These are phyloP conservation scores for Lycaena phlaeas DNA, from an alignment of 2,888 invertebrate genomes.

Conservation along the genomic window DNA sequence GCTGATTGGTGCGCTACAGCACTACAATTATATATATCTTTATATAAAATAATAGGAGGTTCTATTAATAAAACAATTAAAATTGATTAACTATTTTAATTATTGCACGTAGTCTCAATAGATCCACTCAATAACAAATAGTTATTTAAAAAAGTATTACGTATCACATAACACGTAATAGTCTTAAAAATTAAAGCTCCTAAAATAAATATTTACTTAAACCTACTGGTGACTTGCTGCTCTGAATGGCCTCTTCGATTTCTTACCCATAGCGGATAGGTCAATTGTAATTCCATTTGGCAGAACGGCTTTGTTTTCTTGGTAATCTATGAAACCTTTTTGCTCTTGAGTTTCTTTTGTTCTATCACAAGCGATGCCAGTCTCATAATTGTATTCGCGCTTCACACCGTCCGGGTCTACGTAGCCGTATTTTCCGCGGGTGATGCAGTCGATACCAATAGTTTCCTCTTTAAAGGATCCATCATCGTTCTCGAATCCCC, in stretches of 20 bases:
- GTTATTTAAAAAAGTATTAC: constrained; percentile 37
- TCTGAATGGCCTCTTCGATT: constrained; percentile 78
- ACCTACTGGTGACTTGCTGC: constrained; percentile 62
- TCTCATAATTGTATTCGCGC: constrained; percentile 87
- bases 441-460: constrained; percentile 83
- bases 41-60: too few species aligned
- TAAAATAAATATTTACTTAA: constrained; percentile 57
- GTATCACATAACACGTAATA: constrained; percentile 35
- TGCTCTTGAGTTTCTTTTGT: constrained; percentile 67
- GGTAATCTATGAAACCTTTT: constrained; percentile 80
- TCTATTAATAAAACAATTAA: too few species aligned
- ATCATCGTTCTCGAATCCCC: constrained; percentile 92
- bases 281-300: constrained; percentile 82
- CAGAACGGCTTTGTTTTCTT: constrained; percentile 80
- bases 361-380: constrained; percentile 81
- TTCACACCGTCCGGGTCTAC: constrained; percentile 87
- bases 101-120: constrained; percentile 23
- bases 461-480: constrained; percentile 90
- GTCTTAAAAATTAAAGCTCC: constrained; percentile 50
- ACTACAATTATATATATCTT: too few species aligned
- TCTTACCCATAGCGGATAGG: constrained; percentile 80
- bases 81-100: constrained; percentile 11
- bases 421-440: constrained; percentile 87
- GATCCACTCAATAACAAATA: constrained; percentile 24
- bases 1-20: too few species aligned